phyloP scores from a whole-genome alignment of 1,140 invertebrate species.

The Ceratoteleas bidentatus region DNA sequence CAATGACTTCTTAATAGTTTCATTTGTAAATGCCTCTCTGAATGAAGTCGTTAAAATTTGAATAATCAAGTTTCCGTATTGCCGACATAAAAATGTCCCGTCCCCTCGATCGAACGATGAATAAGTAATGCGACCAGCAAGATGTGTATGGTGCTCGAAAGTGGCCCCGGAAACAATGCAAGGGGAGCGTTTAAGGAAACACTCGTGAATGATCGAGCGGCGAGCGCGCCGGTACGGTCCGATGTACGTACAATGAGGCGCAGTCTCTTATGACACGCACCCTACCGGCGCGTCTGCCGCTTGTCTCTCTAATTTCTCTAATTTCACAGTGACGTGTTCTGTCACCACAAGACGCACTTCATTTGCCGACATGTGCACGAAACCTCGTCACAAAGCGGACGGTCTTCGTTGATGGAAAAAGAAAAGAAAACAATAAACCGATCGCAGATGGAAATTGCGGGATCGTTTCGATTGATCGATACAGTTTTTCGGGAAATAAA shows the following conservation, averaged over 20 bases:
- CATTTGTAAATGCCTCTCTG: too few species aligned
- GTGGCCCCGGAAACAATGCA: neutral
- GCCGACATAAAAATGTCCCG: too few species aligned
- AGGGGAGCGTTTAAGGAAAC: conserved; percentile 11
- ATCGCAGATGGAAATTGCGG: too few species aligned
- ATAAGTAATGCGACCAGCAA: conserved; percentile 3
- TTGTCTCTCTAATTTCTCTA: conserved; percentile 70
- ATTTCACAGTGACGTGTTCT: conserved; percentile 65
- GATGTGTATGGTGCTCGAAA: neutral
- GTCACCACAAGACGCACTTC: conserved; percentile 54
- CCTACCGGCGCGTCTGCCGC: conserved; percentile 25
- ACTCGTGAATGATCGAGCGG: conserved; percentile 22
- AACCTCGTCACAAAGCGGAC: conserved; percentile 22
- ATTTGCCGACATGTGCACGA: conserved; percentile 42
- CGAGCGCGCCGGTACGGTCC: conserved; percentile 20
- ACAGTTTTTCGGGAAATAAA: neutral
- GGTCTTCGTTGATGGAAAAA: conserved; percentile 1
- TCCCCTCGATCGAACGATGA: neutral
- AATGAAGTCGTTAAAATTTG: too few species aligned
- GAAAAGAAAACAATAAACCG: neutral
- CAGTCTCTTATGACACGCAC: conserved; percentile 46
- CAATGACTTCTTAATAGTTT: too few species aligned
- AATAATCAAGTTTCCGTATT: too few species aligned
- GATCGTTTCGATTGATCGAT: too few species aligned
- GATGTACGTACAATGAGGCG: conserved; percentile 27